A percentile compares a stretch with the other conserved stretches of the same genome.
Conservation (phyloP, 2,888 invertebrate genomes). For the Caenorhabditis sp. region DNA sequence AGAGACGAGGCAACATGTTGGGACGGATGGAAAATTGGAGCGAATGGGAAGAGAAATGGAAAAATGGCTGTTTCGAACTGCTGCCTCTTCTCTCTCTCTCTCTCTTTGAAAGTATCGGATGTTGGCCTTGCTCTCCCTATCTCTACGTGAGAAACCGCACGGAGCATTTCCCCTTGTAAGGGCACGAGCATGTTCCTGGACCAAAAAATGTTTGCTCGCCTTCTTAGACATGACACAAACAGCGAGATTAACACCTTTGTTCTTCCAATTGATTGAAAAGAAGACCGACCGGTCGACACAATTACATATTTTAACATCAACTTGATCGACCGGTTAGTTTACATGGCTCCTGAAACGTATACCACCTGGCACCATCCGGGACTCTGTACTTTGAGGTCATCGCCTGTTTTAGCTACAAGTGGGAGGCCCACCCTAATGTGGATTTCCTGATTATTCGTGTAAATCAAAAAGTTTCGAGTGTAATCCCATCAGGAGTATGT, state of each 20-base stretch:
- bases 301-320: too few relatives aligned
- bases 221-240: too few relatives aligned
- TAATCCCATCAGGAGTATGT: too few relatives aligned
- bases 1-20: not conserved
- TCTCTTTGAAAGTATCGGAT: slow-evolving; percentile 41
- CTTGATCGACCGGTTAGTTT: too few relatives aligned
- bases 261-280: too few relatives aligned
- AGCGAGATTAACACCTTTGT: too few relatives aligned
- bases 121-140: slow-evolving; percentile 13
- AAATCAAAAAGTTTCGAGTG: too few relatives aligned
- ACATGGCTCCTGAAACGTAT: too few relatives aligned
- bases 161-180: not conserved
- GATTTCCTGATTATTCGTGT: slow-evolving; percentile 29
- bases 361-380: too few relatives aligned
- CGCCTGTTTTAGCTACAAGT: not conserved
- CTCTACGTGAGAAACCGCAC: slow-evolving; percentile 48
- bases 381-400: not conserved
- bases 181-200: slow-evolving; percentile 18
- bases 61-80: slow-evolving; percentile 6
- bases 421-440: slow-evolving; percentile 5
- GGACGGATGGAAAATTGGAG: slow-evolving; percentile 8
- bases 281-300: slow-evolving; percentile 40
- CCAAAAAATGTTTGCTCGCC: slow-evolving; percentile 5
- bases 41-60: not conserved
- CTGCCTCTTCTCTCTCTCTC: not conserved